Conservation (phyloP, 23 tunicate genomes). For the Ciona savignyi region DNA sequence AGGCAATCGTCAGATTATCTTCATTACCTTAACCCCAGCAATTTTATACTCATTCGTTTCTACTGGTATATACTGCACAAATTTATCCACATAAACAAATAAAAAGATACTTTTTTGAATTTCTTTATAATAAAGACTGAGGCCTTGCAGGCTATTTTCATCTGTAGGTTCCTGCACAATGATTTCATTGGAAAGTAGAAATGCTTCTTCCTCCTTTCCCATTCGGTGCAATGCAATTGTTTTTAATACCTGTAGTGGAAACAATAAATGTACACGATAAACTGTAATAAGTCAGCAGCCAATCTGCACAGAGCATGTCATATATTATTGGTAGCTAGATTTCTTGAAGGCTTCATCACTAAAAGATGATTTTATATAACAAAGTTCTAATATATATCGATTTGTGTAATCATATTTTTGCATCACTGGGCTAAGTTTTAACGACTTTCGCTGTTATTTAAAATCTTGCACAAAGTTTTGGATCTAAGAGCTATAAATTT, state of each 20-base stretch:
- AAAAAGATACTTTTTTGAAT: slow-evolving; percentile 35
- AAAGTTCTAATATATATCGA: neutral
- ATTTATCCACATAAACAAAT: neutral
- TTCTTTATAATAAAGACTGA: slow-evolving; percentile 80
- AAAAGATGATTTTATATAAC: neutral
- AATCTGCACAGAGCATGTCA: too few species aligned
- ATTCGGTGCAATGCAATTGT: slow-evolving; percentile 72
- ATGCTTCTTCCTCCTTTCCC: slow-evolving; percentile 63
- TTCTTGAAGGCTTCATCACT: neutral
- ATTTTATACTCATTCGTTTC: too few species aligned
- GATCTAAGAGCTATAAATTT: too few species aligned
- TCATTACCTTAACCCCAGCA: too few species aligned
- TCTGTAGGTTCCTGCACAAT: slow-evolving; percentile 49
- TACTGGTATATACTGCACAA: neutral
- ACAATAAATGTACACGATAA: neutral
- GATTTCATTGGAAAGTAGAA: slow-evolving; percentile 46
- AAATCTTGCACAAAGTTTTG: too few species aligned
- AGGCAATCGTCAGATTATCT: too few species aligned
- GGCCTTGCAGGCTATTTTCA: slow-evolving; percentile 86
- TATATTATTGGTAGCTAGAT: too few species aligned
- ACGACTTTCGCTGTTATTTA: too few species aligned
- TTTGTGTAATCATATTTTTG: neutral
- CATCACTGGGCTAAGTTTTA: too few species aligned
- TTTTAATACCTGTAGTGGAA: slow-evolving; percentile 65
- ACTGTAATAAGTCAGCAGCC: neutral